Base-by-base conservation (phyloP, 2,797 vertebrate species). In the Liparis tanakae region DNA sequence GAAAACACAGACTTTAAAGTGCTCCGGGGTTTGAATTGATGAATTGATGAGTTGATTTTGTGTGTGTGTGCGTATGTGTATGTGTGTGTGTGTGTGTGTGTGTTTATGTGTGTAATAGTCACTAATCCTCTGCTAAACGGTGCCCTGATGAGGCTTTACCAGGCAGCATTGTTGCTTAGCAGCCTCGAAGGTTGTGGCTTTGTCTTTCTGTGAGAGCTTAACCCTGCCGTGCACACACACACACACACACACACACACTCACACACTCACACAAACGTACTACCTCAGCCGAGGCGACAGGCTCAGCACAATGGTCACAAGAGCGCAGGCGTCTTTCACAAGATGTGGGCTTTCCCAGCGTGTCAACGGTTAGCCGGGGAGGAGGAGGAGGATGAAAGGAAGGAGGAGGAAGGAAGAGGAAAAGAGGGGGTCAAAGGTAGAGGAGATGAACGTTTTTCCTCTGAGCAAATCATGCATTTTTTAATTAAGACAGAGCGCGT, bases 201-300 rank as follows among this genome's bases (percentile, higher is more conserved):
- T 94, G 92, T 94, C 91, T 94, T 94, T 88, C 85, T 82, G 89
- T 90, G 84, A 91, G 91, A 92, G 93, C 90, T 94, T 94, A 94
- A 89, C 93, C 86, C 86, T 78, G 79, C 85, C 67, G 67, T 79
- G 67, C 82, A 71, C 76, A 87, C 82, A 68, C 67, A 59, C 61
- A 68, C 78, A 77, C 75, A 78, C 79, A 46, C 69, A 56, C 64
- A 78, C 65, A 68, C 53, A 60, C 33, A 62, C 67, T 50, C 58
- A 56, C 77, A 67, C 67, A 70, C 79, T 36, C 59, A 37, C 63
- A 78, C 65, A 67, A 48, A 60, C 17, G 58, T 64, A 73, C 57
- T 61, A 80, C 70, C 79, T 88, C 77, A n/a, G 83, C 83, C 67
- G 79, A 89, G 78, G 85, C 65, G 41, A 86, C 88, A 84, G 66